Conservation (phyloP, 2,888 invertebrate genomes). For the Caenorhabditis sp. region DNA sequence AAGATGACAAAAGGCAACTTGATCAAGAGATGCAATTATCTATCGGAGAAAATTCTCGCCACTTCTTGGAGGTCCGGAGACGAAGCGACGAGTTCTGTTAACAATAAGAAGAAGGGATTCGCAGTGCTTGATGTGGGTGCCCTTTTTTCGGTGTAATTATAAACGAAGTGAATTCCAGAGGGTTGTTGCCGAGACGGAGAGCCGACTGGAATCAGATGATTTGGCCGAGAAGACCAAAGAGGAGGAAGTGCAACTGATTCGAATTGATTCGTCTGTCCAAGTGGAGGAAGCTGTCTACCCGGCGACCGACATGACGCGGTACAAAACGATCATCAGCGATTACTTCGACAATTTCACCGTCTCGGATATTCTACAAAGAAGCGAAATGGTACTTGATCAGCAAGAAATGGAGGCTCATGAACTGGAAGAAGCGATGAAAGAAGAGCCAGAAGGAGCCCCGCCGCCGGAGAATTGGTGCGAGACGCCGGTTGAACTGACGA, state of each 20-base stretch:
- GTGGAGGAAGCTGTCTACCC: slow-evolving; percentile 38
- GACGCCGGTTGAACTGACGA: slow-evolving; percentile 21
- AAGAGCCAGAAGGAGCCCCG: slow-evolving; percentile 5
- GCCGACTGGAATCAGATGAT: slow-evolving; percentile 65
- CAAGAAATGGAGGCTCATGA: slow-evolving; percentile 28
- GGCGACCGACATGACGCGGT: slow-evolving; percentile 24
- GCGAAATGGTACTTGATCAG: slow-evolving; percentile 30
- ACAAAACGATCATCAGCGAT: slow-evolving; percentile 43
- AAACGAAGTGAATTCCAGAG: slow-evolving; percentile 45
- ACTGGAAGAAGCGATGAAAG: slow-evolving; percentile 19
- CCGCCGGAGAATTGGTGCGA: slow-evolving; percentile 41
- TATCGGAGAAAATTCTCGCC: slow-evolving; percentile 73
- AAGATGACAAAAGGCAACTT: slow-evolving; percentile 54
- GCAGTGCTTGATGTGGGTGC: slow-evolving; percentile 56
- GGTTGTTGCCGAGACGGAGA: slow-evolving; percentile 63
- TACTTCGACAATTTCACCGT: slow-evolving; percentile 58
- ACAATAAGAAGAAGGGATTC: slow-evolving; percentile 48
- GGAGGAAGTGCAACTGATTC: slow-evolving; percentile 51
- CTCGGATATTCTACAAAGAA: slow-evolving; percentile 31
- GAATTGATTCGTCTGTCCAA: slow-evolving; percentile 29
- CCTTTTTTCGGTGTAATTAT: neutral
- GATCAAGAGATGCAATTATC: slow-evolving; percentile 75
- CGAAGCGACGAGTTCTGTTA: neutral
- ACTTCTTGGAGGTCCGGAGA: slow-evolving; percentile 54
- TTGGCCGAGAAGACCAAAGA: slow-evolving; percentile 43